Base-by-base conservation (phyloP, 2,888 invertebrate species). In the Pollenia amentaria region DNA sequence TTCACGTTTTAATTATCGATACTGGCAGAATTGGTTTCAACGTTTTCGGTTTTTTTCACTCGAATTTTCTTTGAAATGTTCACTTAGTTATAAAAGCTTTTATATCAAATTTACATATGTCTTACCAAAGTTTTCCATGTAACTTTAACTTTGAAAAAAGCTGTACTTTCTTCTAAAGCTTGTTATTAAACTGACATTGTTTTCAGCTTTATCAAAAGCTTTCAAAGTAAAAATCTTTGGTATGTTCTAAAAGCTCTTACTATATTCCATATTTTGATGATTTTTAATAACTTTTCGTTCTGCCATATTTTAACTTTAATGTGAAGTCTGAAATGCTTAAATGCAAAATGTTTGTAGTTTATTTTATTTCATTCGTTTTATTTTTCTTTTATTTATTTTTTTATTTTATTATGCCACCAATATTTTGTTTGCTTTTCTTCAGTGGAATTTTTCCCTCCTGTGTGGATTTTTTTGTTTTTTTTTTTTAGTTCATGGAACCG, bases 271-370 rank as follows among this genome's bases (percentile, higher is more conserved):
- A 29, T 29, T 21, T 57, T 65, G 9, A 21, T 7, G 46, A 40
- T 80, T 69, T 51, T 72, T n/a, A 14, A 12, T 42, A 21, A 3
- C 42, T 70, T 51, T 42, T 18, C 2, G 29, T 44, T 11, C 14
- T 85, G 51, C 51, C 72, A 84, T 60, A 57, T 73, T 84, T 77
- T 65, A 65, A 29, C 70, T 64, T 85, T 55, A 81, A 82, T 82
- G 53, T 78, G 85, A 82, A 78, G 42, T 78, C 75, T 69, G 55
- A 82, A 75, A 73, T 73, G 57, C 42, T 78, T 42, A 77, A 86
- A 72, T 70, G 8, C n/a, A 73, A 72, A 70, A 77, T 77, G 21
- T 57, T 77, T 72, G 14, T 57, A 78, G 57, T 65, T 72, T 48
- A 76, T 76, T 75, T 79, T 69, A 21, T 70, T 60, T 46, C 44